phyloP scores from a whole-genome alignment of 2,113 vertebrate genomes.

The Tupaia tana region DNA sequence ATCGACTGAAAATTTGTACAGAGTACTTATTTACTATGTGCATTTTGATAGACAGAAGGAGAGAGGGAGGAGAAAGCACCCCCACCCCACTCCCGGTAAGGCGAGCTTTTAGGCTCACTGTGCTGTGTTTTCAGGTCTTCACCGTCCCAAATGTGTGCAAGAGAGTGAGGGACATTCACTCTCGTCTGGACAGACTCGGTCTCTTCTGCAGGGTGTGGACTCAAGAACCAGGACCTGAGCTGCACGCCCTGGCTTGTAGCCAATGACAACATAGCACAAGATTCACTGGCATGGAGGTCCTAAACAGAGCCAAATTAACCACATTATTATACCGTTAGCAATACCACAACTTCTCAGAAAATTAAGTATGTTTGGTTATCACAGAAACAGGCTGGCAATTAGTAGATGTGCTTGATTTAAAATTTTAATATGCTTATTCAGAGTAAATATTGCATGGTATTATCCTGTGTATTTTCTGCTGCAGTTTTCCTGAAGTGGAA shows the following conservation, averaged over 20 bases:
- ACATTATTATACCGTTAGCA: not conserved
- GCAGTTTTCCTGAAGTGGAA: not conserved
- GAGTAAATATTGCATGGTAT: slow-evolving; percentile 41
- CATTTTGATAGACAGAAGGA: too few relatives aligned
- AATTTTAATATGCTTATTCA: not conserved
- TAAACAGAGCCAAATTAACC: slow-evolving; percentile 28
- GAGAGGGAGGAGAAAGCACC: too few relatives aligned
- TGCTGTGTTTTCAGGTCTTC: not conserved
- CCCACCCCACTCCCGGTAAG: too few relatives aligned
- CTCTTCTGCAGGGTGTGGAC: not conserved
- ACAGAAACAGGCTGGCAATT: not conserved
- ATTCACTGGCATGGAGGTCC: not conserved
- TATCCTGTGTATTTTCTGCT: slow-evolving; percentile 1
- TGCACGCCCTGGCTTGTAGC: not conserved
- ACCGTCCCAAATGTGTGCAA: not conserved
- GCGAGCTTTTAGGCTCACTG: not conserved
- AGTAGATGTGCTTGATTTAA: slow-evolving; percentile 41
- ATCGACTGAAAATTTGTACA: too few relatives aligned
- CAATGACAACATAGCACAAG: not conserved
- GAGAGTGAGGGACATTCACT: not conserved
- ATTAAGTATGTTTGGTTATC: slow-evolving; percentile 49
- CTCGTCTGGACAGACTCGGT: not conserved
- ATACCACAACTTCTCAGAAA: slow-evolving; percentile 38
- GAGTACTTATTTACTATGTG: too few relatives aligned
- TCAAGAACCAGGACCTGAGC: not conserved